Conservation (phyloP, 2,113 vertebrate genomes). For the Nycticorax nycticorax region DNA sequence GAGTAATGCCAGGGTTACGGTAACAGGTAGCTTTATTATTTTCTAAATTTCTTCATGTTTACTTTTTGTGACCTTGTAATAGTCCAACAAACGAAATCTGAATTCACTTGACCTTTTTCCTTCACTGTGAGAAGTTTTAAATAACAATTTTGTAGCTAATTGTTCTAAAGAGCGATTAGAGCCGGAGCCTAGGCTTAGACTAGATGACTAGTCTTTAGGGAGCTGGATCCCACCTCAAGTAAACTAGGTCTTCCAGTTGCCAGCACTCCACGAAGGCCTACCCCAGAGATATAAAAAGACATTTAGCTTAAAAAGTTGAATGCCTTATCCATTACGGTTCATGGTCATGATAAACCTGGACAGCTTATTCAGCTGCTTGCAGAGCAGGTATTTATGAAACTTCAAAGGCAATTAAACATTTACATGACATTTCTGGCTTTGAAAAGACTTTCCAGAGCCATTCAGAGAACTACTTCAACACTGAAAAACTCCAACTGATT, state of each 20-base stretch:
- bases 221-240: not conserved
- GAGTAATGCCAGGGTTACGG: too few species aligned
- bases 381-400: not conserved
- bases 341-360: not conserved
- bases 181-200: not conserved
- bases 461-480: not conserved
- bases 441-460: not conserved
- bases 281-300: not conserved
- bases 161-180: not conserved
- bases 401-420: not conserved
- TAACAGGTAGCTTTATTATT: too few species aligned
- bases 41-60: too few species aligned
- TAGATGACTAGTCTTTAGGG: not conserved
- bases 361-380: not conserved
- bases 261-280: not conserved
- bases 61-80: too few species aligned
- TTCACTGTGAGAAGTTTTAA: not conserved
- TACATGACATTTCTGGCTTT: not conserved
- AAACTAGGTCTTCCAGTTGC: not conserved
- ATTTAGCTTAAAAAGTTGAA: not conserved
- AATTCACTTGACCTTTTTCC: too few species aligned
- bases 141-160: not conserved
- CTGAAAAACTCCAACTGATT: not conserved
- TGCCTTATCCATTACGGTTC: not conserved
- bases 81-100: too few species aligned